Conservation (phyloP, 2,888 invertebrate genomes). For the Andrena minutula region DNA sequence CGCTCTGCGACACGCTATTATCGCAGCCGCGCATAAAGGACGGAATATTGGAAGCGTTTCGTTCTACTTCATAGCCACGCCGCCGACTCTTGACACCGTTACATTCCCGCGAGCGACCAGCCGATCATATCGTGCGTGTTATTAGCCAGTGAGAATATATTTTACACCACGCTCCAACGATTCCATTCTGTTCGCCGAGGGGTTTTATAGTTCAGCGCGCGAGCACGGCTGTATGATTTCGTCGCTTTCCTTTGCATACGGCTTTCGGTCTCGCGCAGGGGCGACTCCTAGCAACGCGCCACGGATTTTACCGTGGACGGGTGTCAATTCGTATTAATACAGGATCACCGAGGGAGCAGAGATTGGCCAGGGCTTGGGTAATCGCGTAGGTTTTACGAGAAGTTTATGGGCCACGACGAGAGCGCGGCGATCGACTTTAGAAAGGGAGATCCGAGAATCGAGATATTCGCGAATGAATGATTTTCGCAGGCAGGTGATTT, state of each 20-base stretch:
- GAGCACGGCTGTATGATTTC: constrained; percentile 13
- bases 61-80: background rate
- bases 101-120: constrained; percentile 3
- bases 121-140: constrained; percentile 40
- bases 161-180: constrained; percentile 41
- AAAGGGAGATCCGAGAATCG: constrained; percentile 45
- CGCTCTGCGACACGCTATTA: constrained; percentile 30
- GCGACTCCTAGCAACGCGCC: background rate
- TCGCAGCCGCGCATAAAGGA: background rate
- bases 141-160: constrained; percentile 45
- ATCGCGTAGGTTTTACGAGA: constrained; percentile 37
- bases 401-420: constrained; percentile 30
- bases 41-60: constrained; percentile 23
- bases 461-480: constrained; percentile 53
- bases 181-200: constrained; percentile 30
- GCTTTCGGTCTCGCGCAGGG: background rate
- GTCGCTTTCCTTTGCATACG: background rate
- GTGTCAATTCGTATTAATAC: constrained; percentile 23
- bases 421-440: constrained; percentile 34
- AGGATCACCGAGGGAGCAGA: background rate
- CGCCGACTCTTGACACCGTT: background rate
- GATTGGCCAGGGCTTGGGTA: constrained; percentile 11
- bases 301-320: background rate
- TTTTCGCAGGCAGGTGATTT: constrained; percentile 45
- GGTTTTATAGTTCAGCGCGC: constrained; percentile 32